Base-by-base conservation (phyloP, 2,888 invertebrate species). In the Plusia festucae region DNA sequence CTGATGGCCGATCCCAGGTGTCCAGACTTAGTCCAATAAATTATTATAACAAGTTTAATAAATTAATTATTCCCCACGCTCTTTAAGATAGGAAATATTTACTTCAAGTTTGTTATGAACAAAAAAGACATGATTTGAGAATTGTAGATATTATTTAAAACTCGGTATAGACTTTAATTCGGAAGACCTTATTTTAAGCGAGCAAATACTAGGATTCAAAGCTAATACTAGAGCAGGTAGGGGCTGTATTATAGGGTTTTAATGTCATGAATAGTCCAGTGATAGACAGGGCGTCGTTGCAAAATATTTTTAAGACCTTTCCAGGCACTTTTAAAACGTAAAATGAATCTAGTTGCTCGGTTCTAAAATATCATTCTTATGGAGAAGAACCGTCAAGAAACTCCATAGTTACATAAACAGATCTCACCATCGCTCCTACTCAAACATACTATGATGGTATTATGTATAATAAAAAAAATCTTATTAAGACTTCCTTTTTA, bases 1-100 rank as follows among this genome's bases (percentile, higher is more conserved):
- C 62, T 61, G 65, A 73, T 70, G 53, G 56, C 27, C 56, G 40
- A 60, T 53, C 70, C 65, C 81, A 77, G 81, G 78, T 74, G 79
- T 56, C 75, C 65, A 58, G 55, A 54, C 60, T 79, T 64, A 70
- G 67, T 57, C 22, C 9, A 46, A 55, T 52, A 34, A 73, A 72
- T 75, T 72, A 72, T 62, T 66, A 69, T 75, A 55, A 54, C 59
- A 56, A 58, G 59, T 73, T 60, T 58, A 49, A 68, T 77, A 63
- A 65, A 24, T 60, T 60, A 61, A 80, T 71, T 68, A 67, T 70
- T 74, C 61, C 60, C 20, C 27, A 20, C 46, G 54, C 15, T 20
- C 46, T 46, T 16, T 13, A 15, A 16, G 32, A 46, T 16, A 27
- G 11, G 40, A 16, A 49, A 13, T 56, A 34, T 56, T 63, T 62